Base-by-base conservation (phyloP, 2,797 vertebrate genomes). In the Onychomys leucogaster region DNA sequence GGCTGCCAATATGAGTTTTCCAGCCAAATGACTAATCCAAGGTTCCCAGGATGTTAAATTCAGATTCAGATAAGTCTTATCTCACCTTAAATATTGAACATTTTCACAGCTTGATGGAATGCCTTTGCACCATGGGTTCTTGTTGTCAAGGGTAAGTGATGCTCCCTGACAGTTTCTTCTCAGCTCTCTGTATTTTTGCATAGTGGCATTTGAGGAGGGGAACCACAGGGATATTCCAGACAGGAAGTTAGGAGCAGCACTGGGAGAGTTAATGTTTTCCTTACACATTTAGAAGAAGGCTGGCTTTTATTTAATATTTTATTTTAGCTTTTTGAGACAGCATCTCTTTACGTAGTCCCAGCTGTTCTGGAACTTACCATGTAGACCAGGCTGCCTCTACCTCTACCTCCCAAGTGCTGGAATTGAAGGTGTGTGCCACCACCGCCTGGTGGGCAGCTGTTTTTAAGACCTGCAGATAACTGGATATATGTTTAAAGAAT, bases 41-140 rank as follows among this genome's bases (percentile, higher is more conserved):
- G 83, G 4, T 96, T 96, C 69, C 55, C 87, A 95, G 83, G 78
- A 69, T 97, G 94, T 95, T 96, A 97, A 92, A 90, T 97, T 97
- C 96, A 96, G 96, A 93, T 91, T 91, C n/a, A 61, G 52, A 86
- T 86, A 63, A 63, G 80, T 78, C 5, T 21, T 92, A 89, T 81
- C 94, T 94, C 82, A 97, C 90, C 90, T 97, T 96, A 96, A 92
- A 92, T 96, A 97, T 75, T 89, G 94, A 94, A 61, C 52, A n/a
- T 75, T 96, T 95, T 80, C 88, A 84, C 59, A 95, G 43, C 57
- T 95, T 95, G 85, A 80, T 80, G 65, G 7, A 85, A 59, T 63
- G 37, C 59, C 76, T 92, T 95, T 92, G 46, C 5, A 69, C 29
- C 61, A 10, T 52, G 69, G 41, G 27, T 59, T 65, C 87, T 80